Evolutionary conservation across 2,888 invertebrate species (phyloP), one percentile per base, ranked within the genome.

Genomic region (Thyatira batis): DNA sequence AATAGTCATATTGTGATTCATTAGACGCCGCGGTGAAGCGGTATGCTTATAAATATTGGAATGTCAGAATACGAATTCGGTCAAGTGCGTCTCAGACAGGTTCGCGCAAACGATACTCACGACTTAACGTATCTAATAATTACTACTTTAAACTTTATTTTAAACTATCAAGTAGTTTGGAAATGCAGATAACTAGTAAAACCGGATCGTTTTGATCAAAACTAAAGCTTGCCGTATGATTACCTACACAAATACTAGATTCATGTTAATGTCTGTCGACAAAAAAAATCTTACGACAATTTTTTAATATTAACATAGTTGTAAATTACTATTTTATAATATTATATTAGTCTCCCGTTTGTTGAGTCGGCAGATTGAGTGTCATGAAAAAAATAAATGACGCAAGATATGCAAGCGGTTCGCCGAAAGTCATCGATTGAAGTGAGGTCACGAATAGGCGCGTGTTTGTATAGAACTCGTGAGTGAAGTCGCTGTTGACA

Each of bases 401-500:
- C 39, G 39, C 39, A 39, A 39, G 2, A 8, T 2, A 39, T 39
- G 6, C 13, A 17, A 5, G n/a, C 17, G 1, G 17, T 39, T 39
- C 39, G 17, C 39, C 39, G 39, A 39, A 17, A 17, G 39, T n/a
- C 39, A 17, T 39, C 39, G 39, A 39, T 17, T 17, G 17, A 8
- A 39, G 39, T 17, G n/a, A 39, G 39, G 39, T 39, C 17, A 39
- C 39, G 39, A 39, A 39, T 39, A 39, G 39, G 17, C 39, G 39
- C 17, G 17, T 39, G 17, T 39, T 39, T 39, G 17, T 17, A 17
- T 39, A 39, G 39, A 17, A 17, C 33, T 39, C n/a, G 39, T 39
- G 20, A 49, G 39, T 39, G 20, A 49, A 57, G 54, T 46, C 55
- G 60, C 63, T 78, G 76, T 75, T 74, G 71, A 68, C 78, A 82